phyloP scores from a whole-genome alignment of 2,113 vertebrate genomes.

The Leptobrachium ailaonicum region DNA sequence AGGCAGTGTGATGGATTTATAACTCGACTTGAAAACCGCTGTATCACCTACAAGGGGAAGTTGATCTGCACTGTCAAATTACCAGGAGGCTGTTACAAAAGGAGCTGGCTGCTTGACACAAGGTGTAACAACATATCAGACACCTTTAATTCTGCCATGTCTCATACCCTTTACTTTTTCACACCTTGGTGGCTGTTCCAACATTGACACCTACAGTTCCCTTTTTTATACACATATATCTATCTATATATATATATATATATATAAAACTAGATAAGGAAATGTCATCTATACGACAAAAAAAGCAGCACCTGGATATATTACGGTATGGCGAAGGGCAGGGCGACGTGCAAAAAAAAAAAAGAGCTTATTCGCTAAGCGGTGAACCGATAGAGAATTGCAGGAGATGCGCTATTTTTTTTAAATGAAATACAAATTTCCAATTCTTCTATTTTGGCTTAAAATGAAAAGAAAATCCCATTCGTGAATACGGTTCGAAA shows the following conservation, averaged over 20 bases:
- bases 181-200: conserved; percentile 71
- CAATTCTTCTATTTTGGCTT: too few species aligned
- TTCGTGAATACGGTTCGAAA: too few species aligned
- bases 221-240: conserved; percentile 21
- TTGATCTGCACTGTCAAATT: conserved; percentile 75
- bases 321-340: conserved; percentile 40
- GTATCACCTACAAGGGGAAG: conserved; percentile 71
- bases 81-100: conserved; percentile 76
- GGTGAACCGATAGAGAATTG: too few species aligned
- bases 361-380: neutral
- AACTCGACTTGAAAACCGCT: conserved; percentile 69
- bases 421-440: too few species aligned
- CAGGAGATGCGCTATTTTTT: too few species aligned
- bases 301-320: conserved; percentile 69
- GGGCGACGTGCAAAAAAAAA: neutral
- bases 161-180: conserved; percentile 82
- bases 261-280: conserved; percentile 60
- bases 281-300: conserved; percentile 55
- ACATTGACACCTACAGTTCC: conserved; percentile 68
- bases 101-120: conserved; percentile 71
- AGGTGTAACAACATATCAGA: conserved; percentile 78
- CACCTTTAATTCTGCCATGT: conserved; percentile 89
- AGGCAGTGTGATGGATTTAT: conserved; percentile 40
- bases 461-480: too few species aligned
- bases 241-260: too few species aligned